Percentiles rank a stretch among this genome's conserved stretches.
Evolutionary conservation across 2,113 vertebrate species (phyloP).

Genomic region (Turnix velox): DNA sequence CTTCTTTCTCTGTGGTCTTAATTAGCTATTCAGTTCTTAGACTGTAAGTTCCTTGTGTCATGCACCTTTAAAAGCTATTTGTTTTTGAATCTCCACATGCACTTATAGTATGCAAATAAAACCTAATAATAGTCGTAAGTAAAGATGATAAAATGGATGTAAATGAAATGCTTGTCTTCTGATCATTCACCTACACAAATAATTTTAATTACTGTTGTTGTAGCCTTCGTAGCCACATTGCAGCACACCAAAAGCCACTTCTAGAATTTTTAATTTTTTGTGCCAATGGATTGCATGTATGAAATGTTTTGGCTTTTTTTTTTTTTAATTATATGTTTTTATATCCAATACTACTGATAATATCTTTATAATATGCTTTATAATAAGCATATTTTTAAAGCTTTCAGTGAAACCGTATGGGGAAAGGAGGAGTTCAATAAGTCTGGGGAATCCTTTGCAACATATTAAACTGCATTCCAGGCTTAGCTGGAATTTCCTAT

Average conservation of each 20-base stretch:
- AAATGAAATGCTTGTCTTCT: background rate
- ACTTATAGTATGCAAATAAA: background rate
- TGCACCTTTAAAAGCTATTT: background rate
- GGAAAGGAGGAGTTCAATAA: background rate
- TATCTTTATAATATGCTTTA: too few species aligned
- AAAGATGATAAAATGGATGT: background rate
- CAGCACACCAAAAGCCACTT: background rate
- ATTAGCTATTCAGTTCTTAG: background rate
- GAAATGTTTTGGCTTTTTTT: background rate
- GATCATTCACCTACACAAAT: background rate
- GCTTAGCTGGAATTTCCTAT: background rate
- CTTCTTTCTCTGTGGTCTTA: background rate
- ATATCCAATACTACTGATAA: background rate
- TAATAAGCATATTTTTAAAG: background rate
- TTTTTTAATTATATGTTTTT: background rate
- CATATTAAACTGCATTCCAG: background rate
- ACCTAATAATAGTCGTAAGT: background rate
- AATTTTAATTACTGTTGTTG: background rate
- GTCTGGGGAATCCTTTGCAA: background rate
- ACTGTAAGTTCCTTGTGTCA: background rate
- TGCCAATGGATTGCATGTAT: background rate
- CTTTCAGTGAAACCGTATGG: background rate
- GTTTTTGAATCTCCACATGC: background rate
- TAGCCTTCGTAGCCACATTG: background rate
- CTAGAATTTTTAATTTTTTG: background rate